phyloP scores from a whole-genome alignment of 2,113 vertebrate genomes.

The Poeciliopsis occidentalis region DNA sequence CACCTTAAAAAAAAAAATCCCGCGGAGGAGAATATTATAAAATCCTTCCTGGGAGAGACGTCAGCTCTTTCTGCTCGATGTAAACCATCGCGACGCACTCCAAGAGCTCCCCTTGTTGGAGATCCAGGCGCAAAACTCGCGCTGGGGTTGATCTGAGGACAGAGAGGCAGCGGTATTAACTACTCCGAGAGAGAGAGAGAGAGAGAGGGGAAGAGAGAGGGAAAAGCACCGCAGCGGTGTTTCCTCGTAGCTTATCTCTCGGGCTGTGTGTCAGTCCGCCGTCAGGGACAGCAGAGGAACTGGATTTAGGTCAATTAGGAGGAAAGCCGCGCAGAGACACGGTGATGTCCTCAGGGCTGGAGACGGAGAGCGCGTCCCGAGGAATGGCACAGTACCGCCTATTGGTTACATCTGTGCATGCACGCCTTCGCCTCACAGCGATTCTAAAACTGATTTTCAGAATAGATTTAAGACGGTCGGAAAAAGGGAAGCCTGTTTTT shows the following conservation, averaged over 20 bases:
- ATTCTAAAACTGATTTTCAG: neutral
- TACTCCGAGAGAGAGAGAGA: conserved; percentile 50
- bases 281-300: conserved; percentile 68
- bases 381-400: conserved; percentile 76
- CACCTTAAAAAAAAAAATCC: neutral
- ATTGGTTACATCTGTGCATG: conserved; percentile 68
- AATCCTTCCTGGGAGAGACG: conserved; percentile 28
- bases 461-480: too few relatives aligned
- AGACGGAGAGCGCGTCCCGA: conserved; percentile 50
- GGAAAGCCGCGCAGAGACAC: conserved; percentile 77
- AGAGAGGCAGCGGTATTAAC: conserved; percentile 15
- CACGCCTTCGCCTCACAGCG: conserved; percentile 29
- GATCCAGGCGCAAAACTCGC: neutral
- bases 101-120: neutral
- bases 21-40: neutral
- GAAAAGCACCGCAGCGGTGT: conserved; percentile 10
- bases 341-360: conserved; percentile 67
- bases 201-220: neutral
- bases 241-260: conserved; percentile 20
- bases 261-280: conserved; percentile 63
- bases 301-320: conserved; percentile 88
- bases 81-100: conserved; percentile 14
- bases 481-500: neutral
- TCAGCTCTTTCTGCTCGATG: conserved; percentile 20
- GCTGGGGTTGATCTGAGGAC: neutral